Conservation (phyloP, 2,888 invertebrate genomes). For the Lasioglossum marginatum region DNA sequence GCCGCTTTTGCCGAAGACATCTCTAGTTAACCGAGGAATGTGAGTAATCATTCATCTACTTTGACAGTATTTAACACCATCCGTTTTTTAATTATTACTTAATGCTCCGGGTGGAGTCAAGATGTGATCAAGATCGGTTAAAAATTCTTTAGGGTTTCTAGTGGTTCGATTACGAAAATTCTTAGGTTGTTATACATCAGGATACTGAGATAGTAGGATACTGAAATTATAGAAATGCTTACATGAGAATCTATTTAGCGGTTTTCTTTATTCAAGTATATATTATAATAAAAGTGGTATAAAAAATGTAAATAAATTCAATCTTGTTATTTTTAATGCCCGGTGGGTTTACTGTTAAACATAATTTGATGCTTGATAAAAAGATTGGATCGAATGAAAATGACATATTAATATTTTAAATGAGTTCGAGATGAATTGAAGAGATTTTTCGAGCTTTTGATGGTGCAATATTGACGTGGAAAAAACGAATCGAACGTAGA, state of each 20-base stretch:
- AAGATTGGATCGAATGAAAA: no score
- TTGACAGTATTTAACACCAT: not conserved
- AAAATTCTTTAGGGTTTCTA: not conserved
- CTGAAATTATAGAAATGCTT: no score
- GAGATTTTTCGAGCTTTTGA: not conserved
- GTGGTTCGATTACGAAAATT: not conserved
- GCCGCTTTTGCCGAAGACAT: not conserved
- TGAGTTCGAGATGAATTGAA: not conserved
- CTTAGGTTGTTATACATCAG: not conserved
- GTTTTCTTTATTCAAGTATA: no score
- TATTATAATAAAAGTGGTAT: no score
- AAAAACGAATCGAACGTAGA: not conserved
- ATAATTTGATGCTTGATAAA: no score
- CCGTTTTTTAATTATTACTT: not conserved
- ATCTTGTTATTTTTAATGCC: no score
- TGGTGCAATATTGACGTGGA: not conserved
- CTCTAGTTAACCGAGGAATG: conserved; percentile 4
- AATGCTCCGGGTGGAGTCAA: not conserved
- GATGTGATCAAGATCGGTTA: not conserved
- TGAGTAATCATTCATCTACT: conserved; percentile 13
- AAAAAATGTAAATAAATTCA: no score
- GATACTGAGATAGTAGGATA: no score
- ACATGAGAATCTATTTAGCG: no score
- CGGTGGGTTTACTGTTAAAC: no score
- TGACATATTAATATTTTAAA: not conserved